phyloP scores from a whole-genome alignment of 2,113 vertebrate genomes.

The Patagioenas fasciata region DNA sequence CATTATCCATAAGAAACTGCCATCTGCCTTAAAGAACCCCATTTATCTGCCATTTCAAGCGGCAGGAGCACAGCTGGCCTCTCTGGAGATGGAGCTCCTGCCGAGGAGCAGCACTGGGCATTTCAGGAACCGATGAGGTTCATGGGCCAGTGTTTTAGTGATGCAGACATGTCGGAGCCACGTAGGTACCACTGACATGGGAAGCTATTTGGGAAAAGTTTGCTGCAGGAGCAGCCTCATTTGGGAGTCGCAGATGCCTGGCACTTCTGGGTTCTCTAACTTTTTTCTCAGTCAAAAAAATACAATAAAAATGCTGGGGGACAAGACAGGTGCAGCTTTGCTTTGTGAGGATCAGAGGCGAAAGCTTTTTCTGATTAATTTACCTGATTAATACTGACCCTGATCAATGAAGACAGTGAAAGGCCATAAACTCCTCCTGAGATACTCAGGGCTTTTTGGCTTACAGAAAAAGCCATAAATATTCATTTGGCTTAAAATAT shows the following conservation, averaged over 20 bases:
- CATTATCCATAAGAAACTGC: conserved; percentile 58
- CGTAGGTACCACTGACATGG: accelerated
- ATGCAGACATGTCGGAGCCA: neutral
- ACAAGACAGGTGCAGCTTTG: neutral
- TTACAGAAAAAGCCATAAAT: neutral
- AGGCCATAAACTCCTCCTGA: conserved; percentile 24
- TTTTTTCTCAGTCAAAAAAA: neutral
- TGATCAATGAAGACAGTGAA: conserved; percentile 30
- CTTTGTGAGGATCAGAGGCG: conserved; percentile 4
- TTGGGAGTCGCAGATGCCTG: neutral
- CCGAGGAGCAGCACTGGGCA: neutral
- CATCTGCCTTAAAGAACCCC: conserved; percentile 21
- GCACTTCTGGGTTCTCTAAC: neutral
- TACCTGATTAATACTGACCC: conserved; percentile 31
- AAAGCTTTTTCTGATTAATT: neutral
- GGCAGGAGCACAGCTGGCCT: neutral
- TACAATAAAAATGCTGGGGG: neutral
- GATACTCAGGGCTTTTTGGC: conserved; percentile 4
- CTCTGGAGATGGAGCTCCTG: neutral
- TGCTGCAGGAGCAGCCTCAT: neutral
- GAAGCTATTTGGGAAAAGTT: neutral
- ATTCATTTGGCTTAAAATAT: neutral
- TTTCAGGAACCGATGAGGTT: neutral
- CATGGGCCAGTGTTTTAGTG: neutral
- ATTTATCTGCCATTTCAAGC: conserved; percentile 31